phyloP scores from a whole-genome alignment of 2,888 invertebrate genomes.

The Coleophora flavipennella region DNA sequence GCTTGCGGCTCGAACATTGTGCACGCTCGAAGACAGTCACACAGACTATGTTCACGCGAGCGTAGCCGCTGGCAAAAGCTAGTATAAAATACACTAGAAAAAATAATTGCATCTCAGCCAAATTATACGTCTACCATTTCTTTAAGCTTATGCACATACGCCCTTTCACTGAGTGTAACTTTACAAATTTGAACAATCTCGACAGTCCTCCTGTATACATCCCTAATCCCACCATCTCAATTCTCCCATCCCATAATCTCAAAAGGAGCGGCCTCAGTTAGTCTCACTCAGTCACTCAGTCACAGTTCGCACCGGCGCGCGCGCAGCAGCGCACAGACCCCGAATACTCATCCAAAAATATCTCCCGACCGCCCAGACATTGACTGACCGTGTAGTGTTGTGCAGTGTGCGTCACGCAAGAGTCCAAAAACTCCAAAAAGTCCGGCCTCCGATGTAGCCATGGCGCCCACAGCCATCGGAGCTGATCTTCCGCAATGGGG shows the following conservation, averaged over 20 bases:
- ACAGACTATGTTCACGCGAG: no score
- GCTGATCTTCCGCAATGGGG: slow-evolving; percentile 61
- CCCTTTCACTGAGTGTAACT: no score
- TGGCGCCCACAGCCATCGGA: slow-evolving; percentile 61
- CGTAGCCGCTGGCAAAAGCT: no score
- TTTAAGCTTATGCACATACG: no score
- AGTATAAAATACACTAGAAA: no score
- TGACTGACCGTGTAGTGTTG: slow-evolving; percentile 28
- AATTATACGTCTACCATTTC: no score
- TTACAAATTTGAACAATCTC: no score
- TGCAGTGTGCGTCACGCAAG: no score
- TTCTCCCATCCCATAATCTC: slow-evolving; percentile 63
- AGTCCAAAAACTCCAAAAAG: background rate
- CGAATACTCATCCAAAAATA: slow-evolving; percentile 54
- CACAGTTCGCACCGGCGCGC: slow-evolving; percentile 46
- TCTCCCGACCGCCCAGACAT: slow-evolving; percentile 33
- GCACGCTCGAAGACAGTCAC: no score
- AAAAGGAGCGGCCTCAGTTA: slow-evolving; percentile 53
- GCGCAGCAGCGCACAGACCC: slow-evolving; percentile 47
- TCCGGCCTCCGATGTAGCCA: slow-evolving; percentile 34
- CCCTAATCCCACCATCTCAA: slow-evolving; percentile 44
- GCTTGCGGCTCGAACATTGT: no score
- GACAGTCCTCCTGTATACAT: slow-evolving; percentile 13
- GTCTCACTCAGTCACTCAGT: slow-evolving; percentile 47
- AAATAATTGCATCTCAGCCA: no score